These are phyloP conservation scores for Tauraco hartlaubi DNA, from an alignment of 2,797 vertebrate genomes.

Conservation along the genomic window DNA sequence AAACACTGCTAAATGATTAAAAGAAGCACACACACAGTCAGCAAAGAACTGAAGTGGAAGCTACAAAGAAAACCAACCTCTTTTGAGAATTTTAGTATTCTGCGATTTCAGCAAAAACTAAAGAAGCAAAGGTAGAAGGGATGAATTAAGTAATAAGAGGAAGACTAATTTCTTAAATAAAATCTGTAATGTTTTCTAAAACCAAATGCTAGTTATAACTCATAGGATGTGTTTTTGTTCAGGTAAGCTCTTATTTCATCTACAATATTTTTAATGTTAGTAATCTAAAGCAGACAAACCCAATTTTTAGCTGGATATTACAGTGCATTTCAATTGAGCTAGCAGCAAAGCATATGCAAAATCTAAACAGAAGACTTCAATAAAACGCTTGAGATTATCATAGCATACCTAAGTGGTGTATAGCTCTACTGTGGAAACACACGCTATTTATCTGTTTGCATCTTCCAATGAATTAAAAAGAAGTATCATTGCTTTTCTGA, in stretches of 20 bases:
- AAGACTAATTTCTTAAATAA: not conserved
- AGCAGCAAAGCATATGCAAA: not conserved
- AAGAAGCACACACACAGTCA: not conserved
- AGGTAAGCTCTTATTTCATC: not conserved
- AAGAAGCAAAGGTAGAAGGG: not conserved
- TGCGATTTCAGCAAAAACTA: not conserved
- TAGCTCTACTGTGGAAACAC: not conserved
- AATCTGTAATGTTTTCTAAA: not conserved
- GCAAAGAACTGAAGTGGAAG: not conserved
- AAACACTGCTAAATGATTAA: not conserved
- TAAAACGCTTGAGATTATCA: conserved; percentile 11
- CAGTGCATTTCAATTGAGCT: not conserved
- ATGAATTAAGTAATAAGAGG: not conserved
- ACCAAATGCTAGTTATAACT: not conserved
- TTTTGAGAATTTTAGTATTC: not conserved
- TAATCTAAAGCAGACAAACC: not conserved
- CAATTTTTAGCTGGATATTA: not conserved
- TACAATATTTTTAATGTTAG: not conserved
- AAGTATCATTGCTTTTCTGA: not conserved
- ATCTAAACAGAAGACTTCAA: not conserved
- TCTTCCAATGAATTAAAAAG: not conserved
- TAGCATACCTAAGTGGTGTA: not conserved
- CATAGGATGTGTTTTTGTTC: not conserved
- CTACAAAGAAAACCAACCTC: not conserved
- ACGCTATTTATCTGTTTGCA: not conserved